Conservation (phyloP, 92 coral and sea anemone genomes). For the Bergia puertoricense region DNA sequence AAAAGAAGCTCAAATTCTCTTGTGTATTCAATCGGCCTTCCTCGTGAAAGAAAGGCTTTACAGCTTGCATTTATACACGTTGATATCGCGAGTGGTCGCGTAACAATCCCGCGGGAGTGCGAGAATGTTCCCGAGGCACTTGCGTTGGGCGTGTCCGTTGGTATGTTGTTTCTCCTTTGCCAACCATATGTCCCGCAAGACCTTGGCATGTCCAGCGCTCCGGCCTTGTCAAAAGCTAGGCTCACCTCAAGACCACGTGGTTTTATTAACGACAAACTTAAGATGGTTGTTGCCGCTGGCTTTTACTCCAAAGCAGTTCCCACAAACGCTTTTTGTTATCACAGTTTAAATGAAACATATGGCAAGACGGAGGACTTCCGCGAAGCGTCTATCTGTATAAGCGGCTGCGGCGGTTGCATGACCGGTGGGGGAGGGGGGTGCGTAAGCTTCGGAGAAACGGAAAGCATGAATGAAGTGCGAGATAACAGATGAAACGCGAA, state of each 20-base stretch:
- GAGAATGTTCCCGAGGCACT: constrained; percentile 28
- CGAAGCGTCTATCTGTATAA: constrained; percentile 26
- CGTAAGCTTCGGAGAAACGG: not conserved
- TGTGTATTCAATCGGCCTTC: constrained; percentile 23
- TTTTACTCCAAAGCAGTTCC: constrained; percentile 37
- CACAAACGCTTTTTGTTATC: constrained; percentile 32
- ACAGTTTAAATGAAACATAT: constrained; percentile 9
- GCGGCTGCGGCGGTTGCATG: constrained; percentile 34
- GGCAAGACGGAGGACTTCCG: constrained; percentile 32
- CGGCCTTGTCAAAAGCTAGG: constrained; percentile 30
- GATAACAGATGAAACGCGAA: not conserved
- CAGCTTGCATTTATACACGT: constrained; percentile 36
- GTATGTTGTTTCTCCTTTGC: constrained; percentile 25
- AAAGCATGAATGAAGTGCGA: not conserved
- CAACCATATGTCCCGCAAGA: constrained; percentile 34
- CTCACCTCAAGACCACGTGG: constrained; percentile 28
- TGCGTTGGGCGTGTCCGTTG: constrained; percentile 34
- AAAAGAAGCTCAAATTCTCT: constrained; percentile 27
- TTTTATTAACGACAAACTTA: constrained; percentile 32
- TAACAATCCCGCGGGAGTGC: constrained; percentile 46
- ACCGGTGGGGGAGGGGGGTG: constrained; percentile 17
- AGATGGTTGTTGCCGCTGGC: constrained; percentile 38
- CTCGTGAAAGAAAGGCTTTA: not conserved
- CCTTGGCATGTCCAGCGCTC: constrained; percentile 22
- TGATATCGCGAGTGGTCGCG: constrained; percentile 49